Evolutionary conservation across 2,797 vertebrate species (phyloP).

Genomic region (Poeciliopsis gracilis): DNA sequence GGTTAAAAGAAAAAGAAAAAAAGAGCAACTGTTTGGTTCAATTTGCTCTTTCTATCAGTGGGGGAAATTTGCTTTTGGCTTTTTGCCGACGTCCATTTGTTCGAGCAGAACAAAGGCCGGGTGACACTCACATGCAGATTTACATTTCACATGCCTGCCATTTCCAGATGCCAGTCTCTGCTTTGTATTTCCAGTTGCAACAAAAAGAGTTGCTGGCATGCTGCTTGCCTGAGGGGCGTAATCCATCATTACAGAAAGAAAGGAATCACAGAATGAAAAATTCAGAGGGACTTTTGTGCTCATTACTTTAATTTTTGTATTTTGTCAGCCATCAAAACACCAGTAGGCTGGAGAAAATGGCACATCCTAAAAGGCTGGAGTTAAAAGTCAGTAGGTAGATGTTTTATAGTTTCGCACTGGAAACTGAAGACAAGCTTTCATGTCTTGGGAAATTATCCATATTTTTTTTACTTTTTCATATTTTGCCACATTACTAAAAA

Average conservation of each 20-base stretch:
- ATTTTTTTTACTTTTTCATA: not conserved
- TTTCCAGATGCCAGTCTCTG: slow-evolving; percentile 69
- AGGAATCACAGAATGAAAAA: slow-evolving; percentile 59
- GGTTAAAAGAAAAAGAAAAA: slow-evolving; percentile 20
- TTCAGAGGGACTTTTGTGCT: slow-evolving; percentile 64
- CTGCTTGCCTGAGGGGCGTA: slow-evolving; percentile 63
- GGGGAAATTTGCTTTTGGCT: slow-evolving; percentile 55
- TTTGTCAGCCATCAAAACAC: slow-evolving; percentile 39
- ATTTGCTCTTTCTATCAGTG: slow-evolving; percentile 53
- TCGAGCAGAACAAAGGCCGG: slow-evolving; percentile 61
- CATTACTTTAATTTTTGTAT: slow-evolving; percentile 57
- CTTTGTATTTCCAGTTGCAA: slow-evolving; percentile 65
- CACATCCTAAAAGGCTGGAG: slow-evolving; percentile 13
- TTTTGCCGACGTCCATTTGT: slow-evolving; percentile 61
- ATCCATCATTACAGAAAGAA: slow-evolving; percentile 68
- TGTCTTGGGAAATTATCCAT: not conserved
- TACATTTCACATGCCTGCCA: slow-evolving; percentile 67
- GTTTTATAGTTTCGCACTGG: not conserved
- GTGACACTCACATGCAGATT: slow-evolving; percentile 64
- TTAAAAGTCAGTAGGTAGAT: slow-evolving; percentile 23
- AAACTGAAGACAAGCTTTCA: slow-evolving; percentile 1
- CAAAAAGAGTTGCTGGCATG: slow-evolving; percentile 64
- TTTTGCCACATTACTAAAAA: not conserved
- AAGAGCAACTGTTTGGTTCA: slow-evolving; percentile 49
- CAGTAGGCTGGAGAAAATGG: slow-evolving; percentile 15